Conservation (phyloP, 2,797 vertebrate species). For the Otus scops region DNA sequence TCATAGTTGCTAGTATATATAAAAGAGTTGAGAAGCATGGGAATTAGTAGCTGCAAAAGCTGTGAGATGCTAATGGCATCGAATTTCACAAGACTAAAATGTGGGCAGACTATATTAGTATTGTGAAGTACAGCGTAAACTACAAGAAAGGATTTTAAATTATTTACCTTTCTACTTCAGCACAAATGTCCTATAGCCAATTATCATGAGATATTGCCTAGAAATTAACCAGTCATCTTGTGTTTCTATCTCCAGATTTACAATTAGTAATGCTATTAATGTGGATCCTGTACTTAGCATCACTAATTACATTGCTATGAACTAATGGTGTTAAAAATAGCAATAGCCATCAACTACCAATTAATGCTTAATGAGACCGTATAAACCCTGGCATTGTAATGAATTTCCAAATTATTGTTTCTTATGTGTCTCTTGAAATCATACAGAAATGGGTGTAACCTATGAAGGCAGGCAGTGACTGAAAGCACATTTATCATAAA, state of each 20-base stretch:
- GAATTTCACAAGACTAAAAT: conserved; percentile 2
- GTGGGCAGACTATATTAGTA: background rate
- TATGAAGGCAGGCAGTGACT: conserved; percentile 45
- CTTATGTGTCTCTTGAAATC: conserved; percentile 70
- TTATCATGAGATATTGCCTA: conserved; percentile 82
- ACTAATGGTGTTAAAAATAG: conserved; percentile 86
- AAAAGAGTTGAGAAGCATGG: background rate
- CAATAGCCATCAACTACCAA: conserved; percentile 85
- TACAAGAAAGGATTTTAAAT: conserved; percentile 74
- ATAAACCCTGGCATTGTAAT: conserved; percentile 84
- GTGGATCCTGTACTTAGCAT: conserved; percentile 85
- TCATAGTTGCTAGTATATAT: background rate
- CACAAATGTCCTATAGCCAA: conserved; percentile 79
- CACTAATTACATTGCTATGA: conserved; percentile 86
- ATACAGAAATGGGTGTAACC: conserved; percentile 62
- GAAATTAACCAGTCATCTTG: conserved; percentile 82
- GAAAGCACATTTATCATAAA: conserved; percentile 26
- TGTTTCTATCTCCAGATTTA: conserved; percentile 82
- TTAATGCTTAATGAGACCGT: conserved; percentile 85
- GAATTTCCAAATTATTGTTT: conserved; percentile 82
- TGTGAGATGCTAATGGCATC: background rate
- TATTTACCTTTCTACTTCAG: conserved; percentile 83
- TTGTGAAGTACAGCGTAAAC: background rate
- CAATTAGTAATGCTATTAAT: conserved; percentile 86
- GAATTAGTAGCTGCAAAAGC: conserved; percentile 31